Base-by-base conservation (phyloP, 1,140 invertebrate species). In the Frieseomelitta varia region DNA sequence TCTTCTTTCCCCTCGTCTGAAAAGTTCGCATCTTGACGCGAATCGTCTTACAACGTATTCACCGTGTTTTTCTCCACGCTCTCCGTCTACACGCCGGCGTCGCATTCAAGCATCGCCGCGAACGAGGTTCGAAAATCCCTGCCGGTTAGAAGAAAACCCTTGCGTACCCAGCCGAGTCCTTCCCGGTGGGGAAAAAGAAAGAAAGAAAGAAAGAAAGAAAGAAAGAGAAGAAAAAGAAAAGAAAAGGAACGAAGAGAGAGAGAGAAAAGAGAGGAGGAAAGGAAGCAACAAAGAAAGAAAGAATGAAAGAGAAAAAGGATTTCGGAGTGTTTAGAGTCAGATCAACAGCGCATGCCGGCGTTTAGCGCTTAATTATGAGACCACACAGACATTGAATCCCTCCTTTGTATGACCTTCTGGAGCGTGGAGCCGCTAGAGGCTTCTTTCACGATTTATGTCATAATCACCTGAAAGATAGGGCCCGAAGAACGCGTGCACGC, bases 381-480 rank as follows among this genome's bases (percentile, higher is more conserved):
- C 76, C 69, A 68, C 87, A 75, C 80, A 75, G 87, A 81, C 79
- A 65, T 87, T 88, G 69, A 63, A 82, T 84, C 79, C 80, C 79
- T 73, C 30, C 73, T 83, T n/a, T 72, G 65, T 67, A 14, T 84
- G 72, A 85, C 86, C 86, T 85, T 73, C 90, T 85, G 81, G 81
- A 90, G 89, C 89, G 88, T 90, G 77, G 61, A 81, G 75, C 82
- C 81, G 87, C 80, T 79, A 81, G 82, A 85, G 69, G 86, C 87
- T 92, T 93, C 92, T 93, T 93, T 92, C 90, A 93, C 89, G 91
- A 92, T 93, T 93, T 92, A 91, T 90, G 92, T 92, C 88, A 92
- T 93, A 93, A 93, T 93, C 92, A 92, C 88, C 87, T 88, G 90
- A 91, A 93, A 93, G 90, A 91, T 87, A 90, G 85, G 69, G 79